A percentile compares a stretch with the other conserved stretches of the same genome.
Evolutionary conservation across 2,888 invertebrate species (phyloP).

Genomic region (Conomelus anceps): DNA sequence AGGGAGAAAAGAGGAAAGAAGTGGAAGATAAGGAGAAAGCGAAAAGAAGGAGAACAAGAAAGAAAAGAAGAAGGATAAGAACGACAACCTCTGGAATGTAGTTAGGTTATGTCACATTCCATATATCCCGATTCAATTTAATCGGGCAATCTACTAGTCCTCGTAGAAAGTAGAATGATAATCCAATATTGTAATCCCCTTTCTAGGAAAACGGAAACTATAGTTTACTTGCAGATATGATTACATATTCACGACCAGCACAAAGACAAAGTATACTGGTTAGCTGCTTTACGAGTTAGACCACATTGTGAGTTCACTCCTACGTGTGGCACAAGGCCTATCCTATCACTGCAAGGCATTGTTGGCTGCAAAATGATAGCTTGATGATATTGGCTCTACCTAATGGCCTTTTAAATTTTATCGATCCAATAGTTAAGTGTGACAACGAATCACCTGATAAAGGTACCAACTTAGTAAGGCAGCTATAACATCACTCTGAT

Average conservation of each 20-base stretch:
- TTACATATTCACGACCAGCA: neutral
- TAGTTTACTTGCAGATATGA: neutral
- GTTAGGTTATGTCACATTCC: too few relatives aligned
- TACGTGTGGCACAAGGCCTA: neutral
- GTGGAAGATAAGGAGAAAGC: too few relatives aligned
- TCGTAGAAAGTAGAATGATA: too few relatives aligned
- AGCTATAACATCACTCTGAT: neutral
- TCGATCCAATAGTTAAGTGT: neutral
- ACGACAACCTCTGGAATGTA: too few relatives aligned
- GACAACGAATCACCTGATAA: neutral
- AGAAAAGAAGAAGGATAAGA: too few relatives aligned
- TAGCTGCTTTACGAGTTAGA: neutral
- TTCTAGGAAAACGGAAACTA: neutral
- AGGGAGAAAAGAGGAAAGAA: too few relatives aligned
- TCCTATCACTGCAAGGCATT: neutral
- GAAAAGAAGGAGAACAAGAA: too few relatives aligned
- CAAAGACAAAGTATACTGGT: neutral
- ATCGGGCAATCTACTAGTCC: neutral
- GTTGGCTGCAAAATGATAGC: neutral
- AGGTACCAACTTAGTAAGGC: neutral
- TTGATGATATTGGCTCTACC: neutral
- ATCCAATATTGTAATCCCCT: neutral
- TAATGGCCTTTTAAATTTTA: neutral
- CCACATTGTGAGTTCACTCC: neutral
- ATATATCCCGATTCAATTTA: too few relatives aligned